These are phyloP conservation scores for Phylloscopus collybita DNA, from an alignment of 2,797 vertebrate species.

Conservation along the genomic window DNA sequence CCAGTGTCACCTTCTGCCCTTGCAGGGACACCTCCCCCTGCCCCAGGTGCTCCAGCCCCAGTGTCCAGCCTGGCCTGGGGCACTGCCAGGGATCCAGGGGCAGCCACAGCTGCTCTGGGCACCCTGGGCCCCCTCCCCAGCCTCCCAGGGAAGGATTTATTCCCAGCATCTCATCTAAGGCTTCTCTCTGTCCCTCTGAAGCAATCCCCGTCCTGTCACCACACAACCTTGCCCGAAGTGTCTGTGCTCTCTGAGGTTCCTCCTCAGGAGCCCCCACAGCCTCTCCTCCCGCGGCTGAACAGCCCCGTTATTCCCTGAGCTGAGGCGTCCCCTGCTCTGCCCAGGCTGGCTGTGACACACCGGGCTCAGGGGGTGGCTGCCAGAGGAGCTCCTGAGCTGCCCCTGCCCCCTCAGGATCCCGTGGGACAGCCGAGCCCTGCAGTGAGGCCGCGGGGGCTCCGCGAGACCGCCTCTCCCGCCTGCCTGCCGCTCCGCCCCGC, in stretches of 20 bases:
- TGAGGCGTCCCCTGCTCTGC: no score
- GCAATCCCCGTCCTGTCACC: not conserved
- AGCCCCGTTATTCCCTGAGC: accelerated
- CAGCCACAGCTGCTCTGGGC: not conserved
- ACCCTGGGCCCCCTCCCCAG: not conserved
- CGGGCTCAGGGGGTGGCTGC: not conserved
- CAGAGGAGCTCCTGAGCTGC: accelerated
- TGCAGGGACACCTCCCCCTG: not conserved
- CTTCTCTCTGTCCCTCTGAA: not conserved
- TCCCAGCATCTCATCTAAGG: not conserved
- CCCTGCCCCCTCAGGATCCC: not conserved
- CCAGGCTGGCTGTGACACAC: accelerated
- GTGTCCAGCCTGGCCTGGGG: not conserved
- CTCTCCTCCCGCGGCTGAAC: not conserved
- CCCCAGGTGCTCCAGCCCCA: not conserved
- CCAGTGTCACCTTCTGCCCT: not conserved
- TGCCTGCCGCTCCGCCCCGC: no score
- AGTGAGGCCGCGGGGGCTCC: no score
- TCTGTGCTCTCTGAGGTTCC: not conserved
- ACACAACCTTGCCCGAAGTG: accelerated
- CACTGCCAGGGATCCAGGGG: not conserved
- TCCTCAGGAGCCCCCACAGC: not conserved
- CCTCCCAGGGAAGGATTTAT: accelerated
- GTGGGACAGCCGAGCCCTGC: accelerated
- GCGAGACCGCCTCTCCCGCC: no score